Percentiles rank a stretch among this genome's conserved stretches.
Conservation (phyloP, 1,140 invertebrate species). For the Galleria mellonella region DNA sequence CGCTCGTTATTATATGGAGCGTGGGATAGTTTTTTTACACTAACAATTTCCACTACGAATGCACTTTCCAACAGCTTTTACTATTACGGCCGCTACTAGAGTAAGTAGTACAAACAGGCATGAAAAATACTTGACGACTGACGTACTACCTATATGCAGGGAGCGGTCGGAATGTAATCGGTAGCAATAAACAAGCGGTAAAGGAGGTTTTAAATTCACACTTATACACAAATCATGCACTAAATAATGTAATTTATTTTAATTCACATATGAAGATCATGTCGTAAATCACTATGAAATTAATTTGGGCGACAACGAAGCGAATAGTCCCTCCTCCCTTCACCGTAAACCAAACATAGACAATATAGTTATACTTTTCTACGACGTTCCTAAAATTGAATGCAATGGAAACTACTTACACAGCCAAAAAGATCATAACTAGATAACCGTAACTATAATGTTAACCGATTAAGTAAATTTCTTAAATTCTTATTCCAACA, state of each 20-base stretch:
- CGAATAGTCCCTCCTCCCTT: slow-evolving; percentile 68
- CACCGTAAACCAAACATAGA: slow-evolving; percentile 61
- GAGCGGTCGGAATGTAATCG: slow-evolving; percentile 64
- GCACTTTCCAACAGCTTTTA: slow-evolving; percentile 73
- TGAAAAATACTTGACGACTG: slow-evolving; percentile 68
- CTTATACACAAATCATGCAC: slow-evolving; percentile 31
- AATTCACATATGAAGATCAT: slow-evolving; percentile 41
- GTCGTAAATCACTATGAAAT: slow-evolving; percentile 49
- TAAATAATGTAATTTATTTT: slow-evolving; percentile 45
- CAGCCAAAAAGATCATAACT: neutral
- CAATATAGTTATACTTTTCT: slow-evolving; percentile 1
- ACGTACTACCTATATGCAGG: slow-evolving; percentile 64
- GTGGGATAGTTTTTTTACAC: slow-evolving; percentile 68
- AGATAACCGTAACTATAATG: neutral
- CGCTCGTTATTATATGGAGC: slow-evolving; percentile 44
- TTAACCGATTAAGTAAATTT: neutral
- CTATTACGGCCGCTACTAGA: slow-evolving; percentile 64
- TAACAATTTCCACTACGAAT: slow-evolving; percentile 60
- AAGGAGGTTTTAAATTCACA: slow-evolving; percentile 29
- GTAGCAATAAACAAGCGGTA: slow-evolving; percentile 25
- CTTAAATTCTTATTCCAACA: too few species aligned
- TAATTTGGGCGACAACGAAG: slow-evolving; percentile 64
- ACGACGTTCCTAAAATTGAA: too few species aligned
- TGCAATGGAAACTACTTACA: too few species aligned
- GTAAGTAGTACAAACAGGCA: slow-evolving; percentile 69